These are phyloP conservation scores for Gyrodactylus salaris DNA, from an alignment of 1,140 invertebrate species.

Conservation along the genomic window DNA sequence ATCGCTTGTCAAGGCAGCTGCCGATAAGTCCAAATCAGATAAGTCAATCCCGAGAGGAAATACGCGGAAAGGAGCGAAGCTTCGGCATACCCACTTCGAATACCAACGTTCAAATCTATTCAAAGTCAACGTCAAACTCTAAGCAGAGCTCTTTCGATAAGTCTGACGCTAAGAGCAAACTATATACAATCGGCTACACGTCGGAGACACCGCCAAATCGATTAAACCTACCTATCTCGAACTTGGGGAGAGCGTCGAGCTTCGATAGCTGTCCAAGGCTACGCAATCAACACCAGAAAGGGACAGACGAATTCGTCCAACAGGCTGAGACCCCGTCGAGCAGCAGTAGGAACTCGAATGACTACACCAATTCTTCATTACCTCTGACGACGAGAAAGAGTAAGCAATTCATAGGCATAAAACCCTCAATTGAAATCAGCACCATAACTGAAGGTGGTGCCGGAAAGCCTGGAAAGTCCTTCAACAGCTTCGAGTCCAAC, in stretches of 20 bases:
- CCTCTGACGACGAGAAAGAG: no score
- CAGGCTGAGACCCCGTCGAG: not conserved
- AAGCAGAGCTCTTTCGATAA: not conserved
- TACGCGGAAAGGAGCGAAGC: not conserved
- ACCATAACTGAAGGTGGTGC: not conserved
- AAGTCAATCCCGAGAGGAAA: not conserved
- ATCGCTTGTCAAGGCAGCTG: not conserved
- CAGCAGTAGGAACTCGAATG: not conserved
- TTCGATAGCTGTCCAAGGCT: not conserved
- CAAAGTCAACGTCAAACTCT: not conserved
- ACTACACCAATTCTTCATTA: no score
- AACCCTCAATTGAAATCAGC: not conserved
- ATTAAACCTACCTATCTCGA: not conserved
- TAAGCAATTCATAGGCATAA: not conserved
- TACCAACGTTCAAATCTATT: not conserved
- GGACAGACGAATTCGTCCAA: not conserved
- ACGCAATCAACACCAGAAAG: no score
- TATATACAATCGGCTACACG: not conserved
- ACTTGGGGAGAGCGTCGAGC: not conserved
- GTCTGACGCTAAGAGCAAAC: no score
- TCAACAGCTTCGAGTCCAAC: not conserved
- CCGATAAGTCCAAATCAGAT: not conserved
- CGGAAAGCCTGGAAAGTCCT: not conserved
- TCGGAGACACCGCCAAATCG: not conserved
- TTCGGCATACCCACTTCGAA: not conserved